Evolutionary conservation across 2,888 invertebrate species (phyloP), one percentile per base, ranked within the genome.

Genomic region (Drosophila anomalata): DNA sequence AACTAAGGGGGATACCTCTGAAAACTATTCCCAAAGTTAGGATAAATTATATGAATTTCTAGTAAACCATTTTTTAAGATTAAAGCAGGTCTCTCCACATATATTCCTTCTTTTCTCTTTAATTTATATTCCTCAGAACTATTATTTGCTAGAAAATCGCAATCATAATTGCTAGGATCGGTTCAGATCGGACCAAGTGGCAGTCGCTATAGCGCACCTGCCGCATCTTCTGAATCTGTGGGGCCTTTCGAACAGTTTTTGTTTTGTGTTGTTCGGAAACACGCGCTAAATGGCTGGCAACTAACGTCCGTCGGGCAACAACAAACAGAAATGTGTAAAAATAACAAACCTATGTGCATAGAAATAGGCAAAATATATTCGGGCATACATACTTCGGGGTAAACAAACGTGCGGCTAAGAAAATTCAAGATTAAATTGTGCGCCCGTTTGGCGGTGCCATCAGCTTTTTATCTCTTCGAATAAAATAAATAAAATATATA

Each of bases 161-260:
- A 57, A 56, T 70, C 72, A 67, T 68, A 67, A 68, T 65, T 65
- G 65, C 20, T 7, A 11, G 41, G 11, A 9, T 44, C 22, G 20
- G 44, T 20, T 9, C 44, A 24, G 36, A 46, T 17, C 44, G 61
- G 62, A 67, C 52, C 51, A 67, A 79, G 81, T 86, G 87, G 68
- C 70, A 61, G 71, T 56, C 54, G 87, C 39, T 80, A 75, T 80
- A 68, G 66, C 76, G 71, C 82, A 82, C 84, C 81, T 82, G 82
- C 81, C 81, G 58, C 76, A 76, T 60, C 61, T 62, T 60, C 61
- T 39, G 61, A 60, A 11, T 59, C 39, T 11, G 31, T 33, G 14
- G 41, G 29, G 47, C 17, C 20, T 14, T 14, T 29, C 4, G 31
- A 11, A 22, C 22, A 67, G 61, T 65, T 59, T 69, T 53, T 63